Evolutionary conservation across 2,888 invertebrate species (phyloP).

Genomic region (Eupithecia subumbrata): DNA sequence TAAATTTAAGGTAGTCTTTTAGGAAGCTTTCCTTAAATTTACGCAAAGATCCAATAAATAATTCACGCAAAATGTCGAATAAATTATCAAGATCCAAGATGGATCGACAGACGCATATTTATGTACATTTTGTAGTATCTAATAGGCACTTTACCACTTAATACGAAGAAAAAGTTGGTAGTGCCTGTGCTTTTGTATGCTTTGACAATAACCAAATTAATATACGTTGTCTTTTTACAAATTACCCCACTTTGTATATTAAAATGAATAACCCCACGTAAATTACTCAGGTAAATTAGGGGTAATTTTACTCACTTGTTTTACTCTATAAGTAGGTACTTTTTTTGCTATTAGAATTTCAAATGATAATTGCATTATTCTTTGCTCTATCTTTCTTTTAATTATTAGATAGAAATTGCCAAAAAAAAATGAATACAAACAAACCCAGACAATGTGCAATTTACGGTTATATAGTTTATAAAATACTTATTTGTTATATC

Average conservation of each 20-base stretch:
- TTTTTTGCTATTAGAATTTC: neutral
- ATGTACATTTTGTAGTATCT: slow-evolving; percentile 5
- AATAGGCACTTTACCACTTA: neutral
- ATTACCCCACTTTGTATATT: neutral
- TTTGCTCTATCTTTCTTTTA: neutral
- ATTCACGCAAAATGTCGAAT: slow-evolving; percentile 12
- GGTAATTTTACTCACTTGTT: neutral
- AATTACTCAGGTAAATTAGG: neutral
- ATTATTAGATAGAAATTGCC: too few species aligned
- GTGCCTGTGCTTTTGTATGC: neutral
- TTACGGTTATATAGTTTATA: too few species aligned
- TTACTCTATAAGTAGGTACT: neutral
- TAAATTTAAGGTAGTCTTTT: neutral
- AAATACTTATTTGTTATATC: neutral
- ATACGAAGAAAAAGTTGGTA: neutral
- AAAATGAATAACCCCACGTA: neutral
- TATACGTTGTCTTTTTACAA: neutral
- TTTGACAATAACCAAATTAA: neutral
- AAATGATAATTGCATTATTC: too few species aligned
- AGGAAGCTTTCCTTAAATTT: neutral
- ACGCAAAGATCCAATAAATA: slow-evolving; percentile 3
- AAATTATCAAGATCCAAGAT: slow-evolving; percentile 9
- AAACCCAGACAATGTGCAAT: too few species aligned
- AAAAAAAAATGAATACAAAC: too few species aligned
- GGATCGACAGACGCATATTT: neutral